Evolutionary conservation across 1,140 invertebrate species (phyloP), one percentile per base, ranked within the genome.

Genomic region (Cherax destructor): DNA sequence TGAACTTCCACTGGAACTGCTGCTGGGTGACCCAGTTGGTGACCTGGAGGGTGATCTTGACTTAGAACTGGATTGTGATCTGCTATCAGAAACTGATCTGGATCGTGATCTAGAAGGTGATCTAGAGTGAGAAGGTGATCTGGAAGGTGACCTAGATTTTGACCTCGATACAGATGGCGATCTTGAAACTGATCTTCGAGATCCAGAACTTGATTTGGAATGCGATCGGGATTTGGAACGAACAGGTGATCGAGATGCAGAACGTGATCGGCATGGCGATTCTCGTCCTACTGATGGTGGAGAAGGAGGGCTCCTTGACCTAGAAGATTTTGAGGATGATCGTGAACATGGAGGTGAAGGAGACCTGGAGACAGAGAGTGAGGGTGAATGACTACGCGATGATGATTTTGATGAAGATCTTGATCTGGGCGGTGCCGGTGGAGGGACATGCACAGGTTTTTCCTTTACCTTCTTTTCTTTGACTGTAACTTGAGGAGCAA

Each of bases 391-490:
- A 16, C 74, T 79, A 16, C 77, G 79, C n/a, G 86, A 88, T 56
- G 86, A 80, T 49, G 86, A 88, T 24, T 72, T 65, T n/a, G 86
- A 88, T 30, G 86, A 88, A 52, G 86, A 88, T 52, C 86, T 65
- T 21, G 86, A 83, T 61, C 80, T 76, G 7, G 81, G 47, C 2
- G 56, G 81, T 49, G 83, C 72, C 13, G 76, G 74, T 16, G 83
- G 56, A 9, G 59, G 21, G 18, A 65, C 83, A 50, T 18, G 80
- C 6, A 65, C 21, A 30, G 87, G 87, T 41, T 89, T 76, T 49
- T 89, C 78, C 78, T 83, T 89, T n/a, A 65, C 30, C 76, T 77
- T 77, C 50, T 77, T 76, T n/a, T 86, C 69, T 6, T 76, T 74
- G 18, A 13, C 56, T 21, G 21, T 30, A 30, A 74, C 69, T n/a